Percentiles rank a stretch among this genome's conserved stretches.
phyloP scores from a whole-genome alignment of 1,140 invertebrate species.

The Aethina tumida region DNA sequence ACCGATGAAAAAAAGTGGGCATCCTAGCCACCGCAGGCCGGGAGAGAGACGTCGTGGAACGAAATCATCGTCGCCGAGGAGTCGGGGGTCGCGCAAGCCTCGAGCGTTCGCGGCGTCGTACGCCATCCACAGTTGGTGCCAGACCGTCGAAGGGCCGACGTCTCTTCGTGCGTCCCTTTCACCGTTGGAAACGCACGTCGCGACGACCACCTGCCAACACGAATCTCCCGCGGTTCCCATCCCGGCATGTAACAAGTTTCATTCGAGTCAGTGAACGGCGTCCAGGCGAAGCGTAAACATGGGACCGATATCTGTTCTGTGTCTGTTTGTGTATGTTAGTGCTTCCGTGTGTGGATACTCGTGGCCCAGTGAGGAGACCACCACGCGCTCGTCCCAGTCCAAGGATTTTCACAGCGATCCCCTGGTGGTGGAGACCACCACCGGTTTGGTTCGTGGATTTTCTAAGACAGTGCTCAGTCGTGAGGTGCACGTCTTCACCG shows the following conservation, averaged over 20 bases:
- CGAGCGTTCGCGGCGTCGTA: constrained; percentile 10
- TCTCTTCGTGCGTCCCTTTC: constrained; percentile 10
- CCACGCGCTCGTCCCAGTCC: constrained; percentile 39
- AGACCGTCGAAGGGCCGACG: constrained; percentile 21
- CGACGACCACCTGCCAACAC: constrained; percentile 2
- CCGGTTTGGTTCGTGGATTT: constrained; percentile 65
- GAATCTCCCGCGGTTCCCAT: constrained; percentile 1
- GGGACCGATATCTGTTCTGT: constrained; percentile 11
- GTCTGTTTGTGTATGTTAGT: constrained; percentile 9
- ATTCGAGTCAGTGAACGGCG: constrained; percentile 1
- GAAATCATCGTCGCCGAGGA: too few species aligned
- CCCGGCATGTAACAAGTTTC: neutral
- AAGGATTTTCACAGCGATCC: constrained; percentile 56
- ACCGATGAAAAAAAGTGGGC: too few species aligned
- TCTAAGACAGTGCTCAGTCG: constrained; percentile 64
- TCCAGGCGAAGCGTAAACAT: constrained; percentile 5
- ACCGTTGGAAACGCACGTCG: constrained; percentile 7
- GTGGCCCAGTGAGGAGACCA: constrained; percentile 36
- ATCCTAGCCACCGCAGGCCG: too few species aligned
- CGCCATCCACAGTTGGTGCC: constrained; percentile 21
- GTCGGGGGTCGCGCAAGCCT: constrained; percentile 20
- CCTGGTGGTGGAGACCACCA: constrained; percentile 68
- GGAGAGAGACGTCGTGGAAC: too few species aligned
- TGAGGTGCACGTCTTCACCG: constrained; percentile 82
- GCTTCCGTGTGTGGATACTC: constrained; percentile 27